Evolutionary conservation across 2,888 invertebrate genomes (phyloP).

Genomic region (Beris chalybata): DNA sequence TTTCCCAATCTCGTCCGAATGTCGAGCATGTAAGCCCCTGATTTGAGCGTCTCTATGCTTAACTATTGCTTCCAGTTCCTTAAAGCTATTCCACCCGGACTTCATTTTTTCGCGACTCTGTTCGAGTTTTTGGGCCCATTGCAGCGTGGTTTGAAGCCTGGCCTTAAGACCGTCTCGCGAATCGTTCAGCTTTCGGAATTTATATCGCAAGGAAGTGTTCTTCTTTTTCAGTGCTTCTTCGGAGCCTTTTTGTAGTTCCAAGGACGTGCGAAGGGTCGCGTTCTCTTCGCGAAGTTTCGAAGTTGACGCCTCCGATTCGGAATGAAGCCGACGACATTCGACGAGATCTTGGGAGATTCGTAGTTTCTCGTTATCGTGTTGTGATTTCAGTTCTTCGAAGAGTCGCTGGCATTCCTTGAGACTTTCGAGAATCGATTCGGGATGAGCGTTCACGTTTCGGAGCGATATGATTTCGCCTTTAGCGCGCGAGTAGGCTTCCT

Average conservation of each 20-base stretch:
- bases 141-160: slow-evolving; percentile 51
- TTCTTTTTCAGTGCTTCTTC: slow-evolving; percentile 43
- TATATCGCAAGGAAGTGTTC: slow-evolving; percentile 44
- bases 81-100: slow-evolving; percentile 51
- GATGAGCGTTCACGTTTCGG: slow-evolving; percentile 45
- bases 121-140: slow-evolving; percentile 53
- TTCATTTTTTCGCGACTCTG: slow-evolving; percentile 50
- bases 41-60: slow-evolving; percentile 55
- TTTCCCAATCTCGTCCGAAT: slow-evolving; percentile 51
- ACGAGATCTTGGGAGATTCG: slow-evolving; percentile 56
- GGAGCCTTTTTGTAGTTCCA: slow-evolving; percentile 41
- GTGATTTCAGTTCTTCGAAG: slow-evolving; percentile 73
- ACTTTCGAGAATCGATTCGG: slow-evolving; percentile 57
- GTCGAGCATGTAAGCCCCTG: slow-evolving; percentile 50
- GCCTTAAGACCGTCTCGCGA: slow-evolving; percentile 52
- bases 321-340: slow-evolving; percentile 40
- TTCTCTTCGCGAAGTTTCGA: slow-evolving; percentile 42
- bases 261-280: slow-evolving; percentile 42
- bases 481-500: slow-evolving; percentile 52
- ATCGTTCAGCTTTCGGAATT: slow-evolving; percentile 48
- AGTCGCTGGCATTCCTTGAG: slow-evolving; percentile 75
- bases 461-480: slow-evolving; percentile 50
- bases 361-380: slow-evolving; percentile 70
- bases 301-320: slow-evolving; percentile 33
- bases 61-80: slow-evolving; percentile 51